These are phyloP conservation scores for Heliconius cydno DNA, from an alignment of 2,888 invertebrate genomes.

Conservation along the genomic window DNA sequence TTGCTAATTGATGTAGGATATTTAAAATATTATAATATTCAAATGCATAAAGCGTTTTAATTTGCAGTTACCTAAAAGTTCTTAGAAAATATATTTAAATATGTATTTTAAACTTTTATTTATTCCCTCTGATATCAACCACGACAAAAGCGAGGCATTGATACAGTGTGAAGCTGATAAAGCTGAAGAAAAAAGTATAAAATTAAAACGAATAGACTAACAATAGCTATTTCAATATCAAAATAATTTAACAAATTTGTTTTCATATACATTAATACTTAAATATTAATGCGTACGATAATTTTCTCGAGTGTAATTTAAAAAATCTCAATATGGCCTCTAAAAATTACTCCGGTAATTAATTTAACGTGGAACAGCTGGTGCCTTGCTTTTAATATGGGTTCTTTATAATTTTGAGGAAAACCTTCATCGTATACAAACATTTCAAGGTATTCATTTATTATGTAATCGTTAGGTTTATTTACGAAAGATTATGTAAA, in stretches of 20 bases:
- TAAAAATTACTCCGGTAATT: background rate
- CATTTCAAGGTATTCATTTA: background rate
- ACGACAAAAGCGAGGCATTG: too few relatives aligned
- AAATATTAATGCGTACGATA: background rate
- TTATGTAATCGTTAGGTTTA: background rate
- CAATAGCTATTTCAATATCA: too few relatives aligned
- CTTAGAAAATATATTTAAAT: background rate
- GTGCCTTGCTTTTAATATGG: background rate
- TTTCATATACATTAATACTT: too few relatives aligned
- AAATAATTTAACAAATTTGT: too few relatives aligned
- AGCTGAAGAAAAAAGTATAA: too few relatives aligned
- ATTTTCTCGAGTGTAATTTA: background rate
- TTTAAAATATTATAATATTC: too few relatives aligned
- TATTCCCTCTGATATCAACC: too few relatives aligned
- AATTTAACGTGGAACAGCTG: background rate
- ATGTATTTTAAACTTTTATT: background rate
- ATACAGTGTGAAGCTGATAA: too few relatives aligned
- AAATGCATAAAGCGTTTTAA: too few relatives aligned
- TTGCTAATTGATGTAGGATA: too few relatives aligned
- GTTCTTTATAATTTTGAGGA: background rate
- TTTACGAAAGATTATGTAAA: background rate
- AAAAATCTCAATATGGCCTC: background rate
- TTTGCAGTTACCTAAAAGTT: background rate
- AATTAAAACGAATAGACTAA: too few relatives aligned
- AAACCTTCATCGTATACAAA: background rate